Percentiles rank a stretch among this genome's conserved stretches.
Evolutionary conservation across 1,140 invertebrate genomes (phyloP).

Genomic region (Rhizoglyphus robini): DNA sequence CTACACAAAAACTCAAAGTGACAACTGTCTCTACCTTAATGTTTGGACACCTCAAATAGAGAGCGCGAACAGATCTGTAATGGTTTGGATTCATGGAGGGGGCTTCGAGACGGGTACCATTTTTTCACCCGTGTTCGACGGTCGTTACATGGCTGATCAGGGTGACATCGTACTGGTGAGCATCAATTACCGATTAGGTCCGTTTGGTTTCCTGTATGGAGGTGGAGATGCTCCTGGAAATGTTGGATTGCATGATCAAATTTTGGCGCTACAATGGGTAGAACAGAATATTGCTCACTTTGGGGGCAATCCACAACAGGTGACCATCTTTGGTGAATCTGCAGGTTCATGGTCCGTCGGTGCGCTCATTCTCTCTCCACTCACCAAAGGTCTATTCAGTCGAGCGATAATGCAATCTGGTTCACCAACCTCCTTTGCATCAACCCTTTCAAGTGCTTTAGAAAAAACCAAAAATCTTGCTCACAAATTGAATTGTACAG

Average conservation of each 20-base stretch:
- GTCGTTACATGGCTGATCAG: slow-evolving; percentile 61
- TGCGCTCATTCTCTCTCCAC: slow-evolving; percentile 32
- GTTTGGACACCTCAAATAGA: slow-evolving; percentile 28
- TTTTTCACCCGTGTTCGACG: slow-evolving; percentile 36
- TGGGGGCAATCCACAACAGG: slow-evolving; percentile 29
- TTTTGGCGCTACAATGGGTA: slow-evolving; percentile 32
- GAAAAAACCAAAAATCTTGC: slow-evolving; percentile 40
- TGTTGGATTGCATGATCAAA: not conserved
- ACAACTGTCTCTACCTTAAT: slow-evolving; percentile 35
- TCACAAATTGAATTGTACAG: not conserved
- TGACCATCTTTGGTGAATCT: slow-evolving; percentile 41
- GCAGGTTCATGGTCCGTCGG: slow-evolving; percentile 31
- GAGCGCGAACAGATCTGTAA: slow-evolving; percentile 5
- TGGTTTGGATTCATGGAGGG: slow-evolving; percentile 24
- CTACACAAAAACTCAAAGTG: slow-evolving; percentile 9
- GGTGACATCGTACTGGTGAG: slow-evolving; percentile 45
- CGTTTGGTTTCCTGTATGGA: slow-evolving; percentile 14
- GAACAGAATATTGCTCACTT: slow-evolving; percentile 32
- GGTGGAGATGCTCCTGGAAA: not conserved
- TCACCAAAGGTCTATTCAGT: slow-evolving; percentile 21
- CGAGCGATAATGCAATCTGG: slow-evolving; percentile 33
- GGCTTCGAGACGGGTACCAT: slow-evolving; percentile 15
- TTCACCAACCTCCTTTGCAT: slow-evolving; percentile 41
- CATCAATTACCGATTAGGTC: slow-evolving; percentile 38
- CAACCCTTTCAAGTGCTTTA: slow-evolving; percentile 63